Conservation (phyloP, 2,888 invertebrate species). For the Magallana nippona region DNA sequence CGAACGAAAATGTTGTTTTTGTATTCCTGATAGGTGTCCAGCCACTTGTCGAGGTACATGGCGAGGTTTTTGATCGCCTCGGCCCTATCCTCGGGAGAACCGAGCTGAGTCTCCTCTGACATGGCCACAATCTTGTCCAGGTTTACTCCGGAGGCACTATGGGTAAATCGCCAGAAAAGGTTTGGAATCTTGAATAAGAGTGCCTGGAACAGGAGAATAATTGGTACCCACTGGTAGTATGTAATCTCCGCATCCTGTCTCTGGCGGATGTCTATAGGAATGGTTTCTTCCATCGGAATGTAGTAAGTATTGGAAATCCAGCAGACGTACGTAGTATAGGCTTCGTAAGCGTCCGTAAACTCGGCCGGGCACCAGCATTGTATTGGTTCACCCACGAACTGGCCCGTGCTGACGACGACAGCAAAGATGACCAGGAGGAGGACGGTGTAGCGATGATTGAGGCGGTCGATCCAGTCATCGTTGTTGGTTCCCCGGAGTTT, state of each 20-base stretch:
- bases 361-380: conserved; percentile 75
- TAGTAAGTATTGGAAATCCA: conserved; percentile 77
- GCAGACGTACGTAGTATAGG: conserved; percentile 73
- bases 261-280: conserved; percentile 68
- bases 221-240: conserved; percentile 76
- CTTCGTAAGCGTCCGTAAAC: conserved; percentile 71
- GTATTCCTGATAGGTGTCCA: conserved; percentile 70
- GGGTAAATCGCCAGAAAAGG: conserved; percentile 72
- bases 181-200: conserved; percentile 75
- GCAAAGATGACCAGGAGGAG: conserved; percentile 70
- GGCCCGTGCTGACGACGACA: conserved; percentile 70
- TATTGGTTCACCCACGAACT: conserved; percentile 75
- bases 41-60: conserved; percentile 73
- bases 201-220: conserved; percentile 72
- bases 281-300: conserved; percentile 73
- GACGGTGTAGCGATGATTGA: conserved; percentile 71
- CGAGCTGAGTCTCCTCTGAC: conserved; percentile 72
- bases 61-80: conserved; percentile 71
- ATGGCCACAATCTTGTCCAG: conserved; percentile 69
- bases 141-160: conserved; percentile 71
- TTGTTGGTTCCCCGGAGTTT: conserved; percentile 66
- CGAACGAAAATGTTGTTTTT: conserved; percentile 69
- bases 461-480: conserved; percentile 74
- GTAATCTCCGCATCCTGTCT: conserved; percentile 72
- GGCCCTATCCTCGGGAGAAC: conserved; percentile 71